Percentiles rank a stretch among this genome's conserved stretches.
phyloP scores from a whole-genome alignment of 2,888 invertebrate species.

The Gasteruption jaculator region DNA sequence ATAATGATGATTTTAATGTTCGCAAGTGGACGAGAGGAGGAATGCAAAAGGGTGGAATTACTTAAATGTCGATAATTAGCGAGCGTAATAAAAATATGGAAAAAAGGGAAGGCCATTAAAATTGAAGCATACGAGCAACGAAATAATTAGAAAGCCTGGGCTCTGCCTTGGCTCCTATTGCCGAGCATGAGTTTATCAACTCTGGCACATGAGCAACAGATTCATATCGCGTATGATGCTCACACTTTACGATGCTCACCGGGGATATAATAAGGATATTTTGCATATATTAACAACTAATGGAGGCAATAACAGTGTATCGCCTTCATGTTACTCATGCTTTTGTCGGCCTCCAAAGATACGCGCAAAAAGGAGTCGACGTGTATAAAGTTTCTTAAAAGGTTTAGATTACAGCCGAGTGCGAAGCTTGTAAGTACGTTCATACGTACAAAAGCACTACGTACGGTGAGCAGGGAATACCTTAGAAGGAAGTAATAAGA shows the following conservation, averaged over 20 bases:
- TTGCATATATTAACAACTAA: conserved; percentile 48
- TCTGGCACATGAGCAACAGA: conserved; percentile 21
- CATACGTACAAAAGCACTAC: too few relatives aligned
- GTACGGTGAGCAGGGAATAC: too few relatives aligned
- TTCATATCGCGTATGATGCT: conserved; percentile 28
- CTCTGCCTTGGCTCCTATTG: too few relatives aligned
- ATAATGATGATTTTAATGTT: too few relatives aligned
- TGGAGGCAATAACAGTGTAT: conserved; percentile 36
- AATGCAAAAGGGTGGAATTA: too few relatives aligned
- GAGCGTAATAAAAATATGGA: not conserved
- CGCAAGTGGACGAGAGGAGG: too few relatives aligned
- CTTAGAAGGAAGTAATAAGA: too few relatives aligned
- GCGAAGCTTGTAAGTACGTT: too few relatives aligned
- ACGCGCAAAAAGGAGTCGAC: conserved; percentile 16
- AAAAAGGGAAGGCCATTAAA: not conserved
- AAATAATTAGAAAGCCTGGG: conserved; percentile 37
- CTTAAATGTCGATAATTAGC: too few relatives aligned
- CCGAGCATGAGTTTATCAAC: conserved; percentile 25
- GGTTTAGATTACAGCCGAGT: too few relatives aligned
- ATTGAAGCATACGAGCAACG: conserved; percentile 19
- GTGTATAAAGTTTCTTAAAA: too few relatives aligned
- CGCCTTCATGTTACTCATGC: conserved; percentile 27
- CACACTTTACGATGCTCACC: conserved; percentile 29
- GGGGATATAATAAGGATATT: conserved; percentile 46
- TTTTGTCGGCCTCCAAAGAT: conserved; percentile 35